Percentiles rank a stretch among this genome's conserved stretches.
phyloP scores from a whole-genome alignment of 2,113 vertebrate species.

The Cichladusa arquata region DNA sequence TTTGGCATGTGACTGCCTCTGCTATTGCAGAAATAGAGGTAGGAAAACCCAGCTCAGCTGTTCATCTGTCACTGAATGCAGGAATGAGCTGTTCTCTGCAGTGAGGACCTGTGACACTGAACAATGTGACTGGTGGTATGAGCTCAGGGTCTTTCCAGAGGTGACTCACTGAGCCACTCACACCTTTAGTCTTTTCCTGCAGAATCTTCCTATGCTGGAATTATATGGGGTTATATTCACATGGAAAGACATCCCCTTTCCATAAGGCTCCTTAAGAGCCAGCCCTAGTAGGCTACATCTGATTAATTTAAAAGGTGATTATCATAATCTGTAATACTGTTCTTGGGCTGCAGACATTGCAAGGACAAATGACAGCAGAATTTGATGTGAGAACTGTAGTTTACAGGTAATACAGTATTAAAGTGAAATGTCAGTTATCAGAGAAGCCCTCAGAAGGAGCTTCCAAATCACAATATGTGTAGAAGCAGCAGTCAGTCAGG shows the following conservation, averaged over 20 bases:
- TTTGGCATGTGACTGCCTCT: background rate
- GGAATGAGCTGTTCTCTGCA: background rate
- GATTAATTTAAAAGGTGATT: conserved; percentile 27
- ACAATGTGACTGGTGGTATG: background rate
- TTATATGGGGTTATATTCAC: background rate
- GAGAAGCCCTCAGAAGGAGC: background rate
- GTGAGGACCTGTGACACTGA: background rate
- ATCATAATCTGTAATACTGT: background rate
- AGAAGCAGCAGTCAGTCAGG: background rate
- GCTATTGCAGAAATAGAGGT: background rate
- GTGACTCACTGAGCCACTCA: background rate
- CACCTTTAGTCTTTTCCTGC: background rate
- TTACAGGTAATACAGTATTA: background rate
- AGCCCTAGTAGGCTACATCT: background rate
- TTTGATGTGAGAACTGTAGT: background rate
- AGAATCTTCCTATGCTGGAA: background rate
- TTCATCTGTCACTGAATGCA: background rate
- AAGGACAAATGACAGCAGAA: background rate
- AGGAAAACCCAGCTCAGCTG: background rate
- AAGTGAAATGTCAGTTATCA: background rate
- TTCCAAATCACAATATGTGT: background rate
- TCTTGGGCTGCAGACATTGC: background rate
- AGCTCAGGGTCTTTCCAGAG: background rate
- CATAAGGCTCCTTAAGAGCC: background rate
- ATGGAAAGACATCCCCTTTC: background rate